Evolutionary conservation across 2,113 vertebrate genomes (phyloP), one percentile per base, ranked within the genome.

Genomic region (Coracopsis vasa): DNA sequence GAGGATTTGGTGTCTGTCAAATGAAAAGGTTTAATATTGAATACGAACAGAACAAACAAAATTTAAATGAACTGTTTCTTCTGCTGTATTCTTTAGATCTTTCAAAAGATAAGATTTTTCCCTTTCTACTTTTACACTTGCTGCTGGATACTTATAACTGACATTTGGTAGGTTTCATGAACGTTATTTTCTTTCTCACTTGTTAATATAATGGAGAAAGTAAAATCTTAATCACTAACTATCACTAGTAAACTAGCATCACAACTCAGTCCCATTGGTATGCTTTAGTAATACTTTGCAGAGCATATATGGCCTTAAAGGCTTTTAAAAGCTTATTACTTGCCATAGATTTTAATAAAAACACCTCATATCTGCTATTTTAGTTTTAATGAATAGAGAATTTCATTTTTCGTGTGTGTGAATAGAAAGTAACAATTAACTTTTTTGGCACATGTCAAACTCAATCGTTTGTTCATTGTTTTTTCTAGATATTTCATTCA

Each of bases 401-500:
- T 48, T 81, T 65, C 15, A 53, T 85, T 92, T 88, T 45, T 75
- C 79, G 25, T 78, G 24, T 92, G 18, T 71, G 62, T 58, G 84
- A 64, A 86, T 95, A 33, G 50, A 67, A 95, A 95, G 74, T 93
- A 97, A 89, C 70, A 84, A 81, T 93, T 95, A 66, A 31, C 31
- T 70, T 94, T 94, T 83, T 94, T 16, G 23, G 48, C 16, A 80
- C 56, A 51, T 67, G 39, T n/a, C n/a, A n/a, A n/a, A 47, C 33
- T 84, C 45, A 72, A 92, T 91, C 47, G 72, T 94, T 92, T 89
- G 95, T 88, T 93, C 64, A 75, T 75, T 88, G 20, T 71, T 58
- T 82, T 96, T 96, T 97, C 51, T 19, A 95, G 95, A 47, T 78
- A 39, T 86, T 94, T 92, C 41, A 74, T 89, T 97, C 60, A 29